A percentile compares a stretch with the other conserved stretches of the same genome.
Evolutionary conservation across 2,113 vertebrate species (phyloP).

Genomic region (Notiomystis cincta): DNA sequence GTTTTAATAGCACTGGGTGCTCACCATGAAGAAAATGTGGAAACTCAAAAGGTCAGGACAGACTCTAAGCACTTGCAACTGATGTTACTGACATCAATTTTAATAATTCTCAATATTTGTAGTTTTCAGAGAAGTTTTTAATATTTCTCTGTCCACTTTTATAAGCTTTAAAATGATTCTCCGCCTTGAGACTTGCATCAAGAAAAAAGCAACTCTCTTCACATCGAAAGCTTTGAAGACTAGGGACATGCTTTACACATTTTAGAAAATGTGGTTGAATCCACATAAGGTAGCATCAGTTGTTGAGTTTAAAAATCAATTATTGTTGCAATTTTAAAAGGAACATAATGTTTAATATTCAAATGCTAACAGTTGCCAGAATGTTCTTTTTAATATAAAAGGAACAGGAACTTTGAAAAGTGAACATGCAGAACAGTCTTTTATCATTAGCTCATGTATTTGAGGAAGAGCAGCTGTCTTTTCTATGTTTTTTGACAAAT

Average conservation of each 20-base stretch:
- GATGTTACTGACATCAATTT: slow-evolving; percentile 76
- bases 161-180: slow-evolving; percentile 82
- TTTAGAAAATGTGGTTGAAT: slow-evolving; percentile 61
- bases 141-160: slow-evolving; percentile 80
- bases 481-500: slow-evolving; percentile 89
- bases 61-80: slow-evolving; percentile 73
- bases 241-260: slow-evolving; percentile 62
- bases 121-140: slow-evolving; percentile 80
- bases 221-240: slow-evolving; percentile 75
- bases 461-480: slow-evolving; percentile 86
- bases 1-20: slow-evolving; percentile 76
- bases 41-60: slow-evolving; percentile 70
- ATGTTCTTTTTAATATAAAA: slow-evolving; percentile 77
- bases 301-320: slow-evolving; percentile 70
- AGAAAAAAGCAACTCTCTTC: slow-evolving; percentile 77
- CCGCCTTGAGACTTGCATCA: slow-evolving; percentile 77
- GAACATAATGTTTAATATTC: slow-evolving; percentile 75
- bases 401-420: slow-evolving; percentile 74
- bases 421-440: slow-evolving; percentile 77
- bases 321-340: slow-evolving; percentile 72
- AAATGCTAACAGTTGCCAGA: slow-evolving; percentile 74
- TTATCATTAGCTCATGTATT: slow-evolving; percentile 84
- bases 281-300: slow-evolving; percentile 72
- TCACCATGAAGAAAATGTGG: slow-evolving; percentile 74
- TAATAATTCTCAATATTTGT: slow-evolving; percentile 77